Percentiles rank a stretch among this genome's conserved stretches.
Conservation (phyloP, 2,888 invertebrate species). For the Malacosoma neustria region DNA sequence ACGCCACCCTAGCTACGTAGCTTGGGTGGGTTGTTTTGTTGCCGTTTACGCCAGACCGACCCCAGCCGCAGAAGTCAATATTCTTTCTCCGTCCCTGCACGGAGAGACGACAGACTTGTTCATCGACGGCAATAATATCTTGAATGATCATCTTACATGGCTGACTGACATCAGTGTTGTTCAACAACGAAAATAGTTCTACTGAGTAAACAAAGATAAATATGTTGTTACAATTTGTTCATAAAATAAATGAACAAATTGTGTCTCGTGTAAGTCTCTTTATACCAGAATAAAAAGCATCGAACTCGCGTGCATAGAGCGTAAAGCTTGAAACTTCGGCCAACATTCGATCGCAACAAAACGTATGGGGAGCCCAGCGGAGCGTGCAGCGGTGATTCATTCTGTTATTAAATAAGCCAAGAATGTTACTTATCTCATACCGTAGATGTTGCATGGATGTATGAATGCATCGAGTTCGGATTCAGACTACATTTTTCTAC, state of each 20-base stretch:
- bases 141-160: no score
- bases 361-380: slow-evolving; percentile 51
- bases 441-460: slow-evolving; percentile 31
- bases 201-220: no score
- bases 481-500: slow-evolving; percentile 1
- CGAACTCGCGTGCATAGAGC: slow-evolving; percentile 32
- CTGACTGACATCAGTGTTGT: no score
- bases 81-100: no score
- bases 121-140: no score
- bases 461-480: slow-evolving; percentile 1
- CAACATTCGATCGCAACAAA: slow-evolving; percentile 25
- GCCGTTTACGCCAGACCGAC: no score
- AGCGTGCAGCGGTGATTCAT: slow-evolving; percentile 60
- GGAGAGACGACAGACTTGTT: no score
- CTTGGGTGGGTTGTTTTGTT: no score
- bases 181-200: no score
- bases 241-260: neutral
- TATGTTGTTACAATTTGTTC: no score
- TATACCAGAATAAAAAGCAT: slow-evolving; percentile 30
- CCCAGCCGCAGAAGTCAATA: no score
- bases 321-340: slow-evolving; percentile 20
- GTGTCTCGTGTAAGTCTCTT: slow-evolving; percentile 4
- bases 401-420: slow-evolving; percentile 65
- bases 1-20: no score
- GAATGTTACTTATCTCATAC: slow-evolving; percentile 30